Conservation (phyloP, 2,888 invertebrate species). For the Nebria brevicollis region DNA sequence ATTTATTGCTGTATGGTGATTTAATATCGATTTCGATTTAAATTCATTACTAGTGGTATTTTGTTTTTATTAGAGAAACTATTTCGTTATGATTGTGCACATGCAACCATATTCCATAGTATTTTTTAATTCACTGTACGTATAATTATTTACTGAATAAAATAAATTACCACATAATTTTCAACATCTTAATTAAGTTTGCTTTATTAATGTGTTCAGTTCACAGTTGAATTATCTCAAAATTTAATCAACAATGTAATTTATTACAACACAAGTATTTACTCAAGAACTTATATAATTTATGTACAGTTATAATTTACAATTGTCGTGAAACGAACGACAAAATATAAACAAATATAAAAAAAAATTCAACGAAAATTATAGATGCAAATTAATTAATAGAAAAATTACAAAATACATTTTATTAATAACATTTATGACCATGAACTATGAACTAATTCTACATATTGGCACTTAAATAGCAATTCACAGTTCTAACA, state of each 20-base stretch:
- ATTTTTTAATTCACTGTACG: neutral
- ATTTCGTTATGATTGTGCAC: neutral
- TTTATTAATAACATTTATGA: neutral
- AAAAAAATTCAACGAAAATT: too few species aligned
- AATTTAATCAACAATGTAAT: neutral
- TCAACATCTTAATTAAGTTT: neutral
- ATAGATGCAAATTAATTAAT: neutral
- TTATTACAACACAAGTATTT: neutral
- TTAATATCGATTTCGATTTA: too few species aligned
- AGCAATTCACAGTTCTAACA: neutral
- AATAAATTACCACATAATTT: neutral
- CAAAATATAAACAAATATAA: too few species aligned
- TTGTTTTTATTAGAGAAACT: too few species aligned
- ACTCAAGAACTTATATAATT: neutral
- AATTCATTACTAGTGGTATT: too few species aligned
- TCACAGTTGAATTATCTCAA: neutral
- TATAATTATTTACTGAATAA: neutral
- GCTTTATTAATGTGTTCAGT: neutral
- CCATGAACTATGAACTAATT: neutral
- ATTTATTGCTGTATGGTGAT: too few species aligned
- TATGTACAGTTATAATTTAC: too few species aligned
- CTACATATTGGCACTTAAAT: neutral
- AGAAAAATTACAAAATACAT: neutral
- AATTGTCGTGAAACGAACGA: too few species aligned
- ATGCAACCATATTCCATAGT: neutral